Percentiles rank a stretch among this genome's conserved stretches.
Evolutionary conservation across 2,888 invertebrate species (phyloP).

Genomic region (Callimorpha dominula): DNA sequence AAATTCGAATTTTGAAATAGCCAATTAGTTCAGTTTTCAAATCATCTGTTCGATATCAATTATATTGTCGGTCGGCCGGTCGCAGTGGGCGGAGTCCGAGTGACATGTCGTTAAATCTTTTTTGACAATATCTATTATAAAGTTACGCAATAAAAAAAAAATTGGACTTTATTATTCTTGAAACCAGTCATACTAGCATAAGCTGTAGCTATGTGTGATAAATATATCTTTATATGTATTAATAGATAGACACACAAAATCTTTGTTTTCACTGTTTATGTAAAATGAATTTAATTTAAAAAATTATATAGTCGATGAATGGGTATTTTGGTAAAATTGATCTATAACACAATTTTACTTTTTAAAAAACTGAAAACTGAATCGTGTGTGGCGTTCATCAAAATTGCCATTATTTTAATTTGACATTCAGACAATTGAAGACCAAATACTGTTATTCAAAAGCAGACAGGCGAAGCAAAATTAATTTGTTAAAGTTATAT

Average conservation of each 20-base stretch:
- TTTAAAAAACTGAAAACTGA: background rate
- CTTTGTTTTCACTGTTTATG: too few relatives aligned
- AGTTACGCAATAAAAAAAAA: slow-evolving; percentile 38
- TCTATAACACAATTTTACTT: background rate
- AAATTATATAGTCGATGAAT: background rate
- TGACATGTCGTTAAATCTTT: slow-evolving; percentile 71
- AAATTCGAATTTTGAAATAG: slow-evolving; percentile 76
- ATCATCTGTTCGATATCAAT: slow-evolving; percentile 61
- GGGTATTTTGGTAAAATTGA: background rate
- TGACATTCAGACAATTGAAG: slow-evolving; percentile 51
- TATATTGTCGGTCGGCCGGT: slow-evolving; percentile 42
- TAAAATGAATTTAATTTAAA: too few relatives aligned
- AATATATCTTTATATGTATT: background rate
- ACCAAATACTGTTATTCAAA: slow-evolving; percentile 56
- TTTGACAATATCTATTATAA: slow-evolving; percentile 58
- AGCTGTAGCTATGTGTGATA: background rate
- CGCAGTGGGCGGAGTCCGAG: slow-evolving; percentile 62
- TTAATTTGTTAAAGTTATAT: slow-evolving; percentile 69
- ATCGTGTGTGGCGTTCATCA: slow-evolving; percentile 49
- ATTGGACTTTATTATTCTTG: slow-evolving; percentile 7
- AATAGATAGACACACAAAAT: background rate
- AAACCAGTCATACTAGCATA: background rate
- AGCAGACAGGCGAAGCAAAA: slow-evolving; percentile 54
- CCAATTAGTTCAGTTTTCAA: slow-evolving; percentile 68
- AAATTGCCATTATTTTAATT: slow-evolving; percentile 44